Evolutionary conservation across 2,797 vertebrate species (phyloP), one percentile per base, ranked within the genome.

Genomic region (Arrhamphus sclerolepis): DNA sequence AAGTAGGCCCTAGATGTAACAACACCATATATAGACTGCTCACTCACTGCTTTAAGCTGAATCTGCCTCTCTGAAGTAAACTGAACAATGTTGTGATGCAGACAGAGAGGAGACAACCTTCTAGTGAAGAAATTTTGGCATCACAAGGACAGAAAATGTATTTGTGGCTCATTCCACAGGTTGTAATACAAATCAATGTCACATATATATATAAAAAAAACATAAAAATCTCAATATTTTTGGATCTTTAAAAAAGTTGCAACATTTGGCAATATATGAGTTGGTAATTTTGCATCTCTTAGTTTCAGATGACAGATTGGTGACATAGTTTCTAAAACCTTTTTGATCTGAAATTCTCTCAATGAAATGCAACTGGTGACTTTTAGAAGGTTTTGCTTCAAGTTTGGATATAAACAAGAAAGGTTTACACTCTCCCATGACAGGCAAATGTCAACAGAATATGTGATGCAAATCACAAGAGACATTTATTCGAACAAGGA

Each of bases 1-100:
- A 80, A 83, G 74, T 79, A 77, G 72, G 38, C 57, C 60, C 60
- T 78, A 80, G 78, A 83, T 85, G 75, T 75, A 38, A 68, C 18
- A 3, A 20, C 42, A 20, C 11, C 6, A 44, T 19, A 44, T 20
- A 20, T 62, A 29, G 56, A 51, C 56, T 51, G 50, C 31, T 68
- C 53, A 60, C 56, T 54, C 34, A 46, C 52, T 39, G 20, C 28
- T 50, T 17, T 62, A 61, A 51, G 42, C 17, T 17, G 9, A n/a
- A 18, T 28, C 57, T 56, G 42, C 11, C 18, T 73, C 47, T 49
- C 21, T 5, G 26, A 46, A 46, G 39, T 41, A 46, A 31, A 64
- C 43, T 29, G 52, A 53, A 61, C 49, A 31, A 52, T 10, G n/a
- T 9, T 56, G 41, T 41, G 9, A 56, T 54, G 14, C n/a, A 40